Evolutionary conservation across 2,888 invertebrate species (phyloP).

Genomic region (Lymantria monacha): DNA sequence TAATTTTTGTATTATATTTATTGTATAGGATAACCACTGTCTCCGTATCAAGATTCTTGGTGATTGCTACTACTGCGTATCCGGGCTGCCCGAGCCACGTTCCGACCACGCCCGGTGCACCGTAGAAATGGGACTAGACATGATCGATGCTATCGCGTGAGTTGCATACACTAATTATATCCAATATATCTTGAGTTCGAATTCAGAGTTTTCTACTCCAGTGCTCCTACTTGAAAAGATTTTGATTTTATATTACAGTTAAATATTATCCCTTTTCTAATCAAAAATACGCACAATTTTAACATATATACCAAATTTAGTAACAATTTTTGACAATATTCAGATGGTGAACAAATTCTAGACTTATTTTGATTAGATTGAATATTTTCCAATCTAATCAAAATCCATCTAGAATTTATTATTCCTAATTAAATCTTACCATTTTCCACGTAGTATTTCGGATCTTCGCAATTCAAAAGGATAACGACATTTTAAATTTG

Average conservation of each 20-base stretch:
- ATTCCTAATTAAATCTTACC: too few relatives aligned
- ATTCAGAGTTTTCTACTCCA: neutral
- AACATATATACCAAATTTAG: neutral
- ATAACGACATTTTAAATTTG: too few relatives aligned
- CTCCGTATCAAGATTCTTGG: conserved; percentile 92
- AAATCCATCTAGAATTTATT: too few relatives aligned
- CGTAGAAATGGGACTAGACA: conserved; percentile 92
- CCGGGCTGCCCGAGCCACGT: conserved; percentile 94
- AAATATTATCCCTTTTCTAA: too few relatives aligned
- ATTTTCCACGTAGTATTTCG: too few relatives aligned
- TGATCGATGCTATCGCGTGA: conserved; percentile 93
- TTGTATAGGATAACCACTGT: conserved; percentile 88
- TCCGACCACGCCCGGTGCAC: conserved; percentile 96
- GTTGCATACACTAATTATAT: conserved; percentile 39
- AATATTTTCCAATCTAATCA: too few relatives aligned
- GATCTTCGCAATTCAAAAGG: too few relatives aligned
- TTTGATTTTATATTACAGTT: too few relatives aligned
- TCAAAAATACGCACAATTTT: neutral
- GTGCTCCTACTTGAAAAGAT: neutral
- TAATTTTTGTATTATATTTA: neutral
- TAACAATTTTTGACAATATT: too few relatives aligned
- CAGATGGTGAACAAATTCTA: too few relatives aligned
- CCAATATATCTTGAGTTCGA: neutral
- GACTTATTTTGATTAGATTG: too few relatives aligned
- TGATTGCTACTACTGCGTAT: conserved; percentile 97